phyloP scores from a whole-genome alignment of 2,888 invertebrate species.

The Xanthia icteritia region DNA sequence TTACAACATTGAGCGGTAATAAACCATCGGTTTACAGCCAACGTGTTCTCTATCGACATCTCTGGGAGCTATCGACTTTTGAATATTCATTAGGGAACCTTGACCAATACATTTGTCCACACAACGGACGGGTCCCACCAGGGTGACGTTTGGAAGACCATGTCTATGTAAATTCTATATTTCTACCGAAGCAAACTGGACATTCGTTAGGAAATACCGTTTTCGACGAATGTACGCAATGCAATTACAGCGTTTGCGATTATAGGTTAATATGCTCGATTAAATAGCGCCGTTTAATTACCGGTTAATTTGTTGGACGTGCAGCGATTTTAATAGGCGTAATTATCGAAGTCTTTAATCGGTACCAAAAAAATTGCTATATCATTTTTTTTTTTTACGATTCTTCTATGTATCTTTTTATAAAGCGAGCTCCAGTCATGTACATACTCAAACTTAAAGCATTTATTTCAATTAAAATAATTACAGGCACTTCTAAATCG shows the following conservation, averaged over 20 bases:
- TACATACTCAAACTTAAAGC: background rate
- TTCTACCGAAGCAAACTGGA: constrained; percentile 72
- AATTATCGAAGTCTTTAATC: constrained; percentile 29
- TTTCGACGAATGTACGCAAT: constrained; percentile 55
- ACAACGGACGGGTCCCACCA: constrained; percentile 56
- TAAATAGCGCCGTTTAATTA: constrained; percentile 61
- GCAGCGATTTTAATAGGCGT: constrained; percentile 38
- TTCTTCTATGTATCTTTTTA: background rate
- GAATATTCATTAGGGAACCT: constrained; percentile 82
- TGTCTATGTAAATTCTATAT: constrained; percentile 78
- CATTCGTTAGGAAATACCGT: constrained; percentile 69
- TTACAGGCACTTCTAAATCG: no score
- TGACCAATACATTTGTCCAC: constrained; percentile 80
- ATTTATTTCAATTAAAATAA: background rate
- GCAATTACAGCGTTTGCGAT: constrained; percentile 57
- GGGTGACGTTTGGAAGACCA: constrained; percentile 67
- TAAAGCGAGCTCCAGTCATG: background rate
- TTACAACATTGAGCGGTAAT: constrained; percentile 55
- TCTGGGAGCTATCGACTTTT: constrained; percentile 66
- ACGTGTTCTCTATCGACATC: constrained; percentile 67
- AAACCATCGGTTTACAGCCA: constrained; percentile 58
- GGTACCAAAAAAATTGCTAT: constrained; percentile 12
- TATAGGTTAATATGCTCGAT: constrained; percentile 60
- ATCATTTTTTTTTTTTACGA: no score
- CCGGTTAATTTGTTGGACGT: constrained; percentile 48